Conservation (phyloP, 2,113 vertebrate genomes). For the Calidris pygmaea region DNA sequence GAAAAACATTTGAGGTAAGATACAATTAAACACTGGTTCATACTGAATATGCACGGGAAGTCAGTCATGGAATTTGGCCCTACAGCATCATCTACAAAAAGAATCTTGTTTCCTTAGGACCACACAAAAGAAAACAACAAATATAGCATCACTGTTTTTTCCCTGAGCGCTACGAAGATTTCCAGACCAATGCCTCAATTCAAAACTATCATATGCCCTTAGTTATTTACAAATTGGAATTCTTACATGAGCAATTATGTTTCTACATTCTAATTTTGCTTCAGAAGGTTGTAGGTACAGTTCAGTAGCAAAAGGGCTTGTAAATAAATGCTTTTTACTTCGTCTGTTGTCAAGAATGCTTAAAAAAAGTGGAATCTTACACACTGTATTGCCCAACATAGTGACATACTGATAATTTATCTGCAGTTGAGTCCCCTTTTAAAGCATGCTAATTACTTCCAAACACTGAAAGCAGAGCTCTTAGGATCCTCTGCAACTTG, state of each 20-base stretch:
- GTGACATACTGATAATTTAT: background rate
- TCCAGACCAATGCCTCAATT: background rate
- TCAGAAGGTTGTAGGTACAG: background rate
- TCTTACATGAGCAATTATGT: background rate
- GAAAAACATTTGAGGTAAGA: background rate
- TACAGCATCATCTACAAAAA: background rate
- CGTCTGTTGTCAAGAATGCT: fast-evolving
- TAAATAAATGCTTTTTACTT: background rate
- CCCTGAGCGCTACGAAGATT: background rate
- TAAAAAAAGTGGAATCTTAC: background rate
- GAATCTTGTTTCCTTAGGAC: background rate
- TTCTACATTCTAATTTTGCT: background rate
- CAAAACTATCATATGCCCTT: background rate
- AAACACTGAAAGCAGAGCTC: background rate
- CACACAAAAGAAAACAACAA: background rate
- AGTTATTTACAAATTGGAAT: background rate
- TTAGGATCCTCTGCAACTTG: background rate
- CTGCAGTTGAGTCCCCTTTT: background rate
- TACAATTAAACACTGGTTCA: background rate
- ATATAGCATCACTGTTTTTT: background rate
- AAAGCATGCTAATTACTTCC: background rate
- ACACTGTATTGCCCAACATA: background rate
- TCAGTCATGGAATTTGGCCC: background rate
- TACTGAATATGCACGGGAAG: background rate
- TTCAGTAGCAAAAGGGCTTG: background rate